phyloP scores from a whole-genome alignment of 2,113 vertebrate genomes.

The Plestiodon gilberti region DNA sequence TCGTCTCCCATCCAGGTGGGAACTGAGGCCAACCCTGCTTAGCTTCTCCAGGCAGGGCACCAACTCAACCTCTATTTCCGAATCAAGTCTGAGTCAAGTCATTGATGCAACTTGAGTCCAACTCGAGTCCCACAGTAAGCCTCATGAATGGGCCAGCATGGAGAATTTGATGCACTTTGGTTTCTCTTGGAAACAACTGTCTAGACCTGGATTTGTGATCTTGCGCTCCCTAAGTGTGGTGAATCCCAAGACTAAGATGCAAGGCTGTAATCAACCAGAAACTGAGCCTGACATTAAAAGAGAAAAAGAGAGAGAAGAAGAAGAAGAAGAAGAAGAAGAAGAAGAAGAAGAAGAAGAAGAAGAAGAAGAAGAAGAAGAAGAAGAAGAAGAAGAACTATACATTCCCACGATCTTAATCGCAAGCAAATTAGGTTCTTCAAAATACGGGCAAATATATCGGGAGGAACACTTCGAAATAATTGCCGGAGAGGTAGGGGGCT shows the following conservation, averaged over 20 bases:
- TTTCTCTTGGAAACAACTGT: background rate
- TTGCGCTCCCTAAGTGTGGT: background rate
- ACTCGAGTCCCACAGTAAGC: no score
- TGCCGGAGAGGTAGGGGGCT: slow-evolving; percentile 66
- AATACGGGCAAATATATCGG: slow-evolving; percentile 44
- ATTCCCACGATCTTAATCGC: slow-evolving; percentile 43
- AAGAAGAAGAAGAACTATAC: background rate
- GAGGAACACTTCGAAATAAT: slow-evolving; percentile 76
- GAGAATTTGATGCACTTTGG: no score
- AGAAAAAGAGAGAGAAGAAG: slow-evolving; percentile 6
- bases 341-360: slow-evolving; percentile 10
- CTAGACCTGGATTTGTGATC: background rate
- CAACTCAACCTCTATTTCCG: no score
- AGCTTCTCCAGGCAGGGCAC: no score
- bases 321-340: background rate
- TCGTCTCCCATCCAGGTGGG: no score
- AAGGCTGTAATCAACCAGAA: slow-evolving; percentile 50
- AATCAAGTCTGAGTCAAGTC: no score
- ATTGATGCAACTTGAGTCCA: no score
- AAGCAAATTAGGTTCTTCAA: slow-evolving; percentile 74
- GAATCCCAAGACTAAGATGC: background rate
- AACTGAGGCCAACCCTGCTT: no score
- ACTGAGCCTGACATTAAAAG: slow-evolving; percentile 29
- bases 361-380: slow-evolving; percentile 12
- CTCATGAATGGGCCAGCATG: no score